Conservation (phyloP, 2,888 invertebrate genomes). For the Mechanitis messenoides region DNA sequence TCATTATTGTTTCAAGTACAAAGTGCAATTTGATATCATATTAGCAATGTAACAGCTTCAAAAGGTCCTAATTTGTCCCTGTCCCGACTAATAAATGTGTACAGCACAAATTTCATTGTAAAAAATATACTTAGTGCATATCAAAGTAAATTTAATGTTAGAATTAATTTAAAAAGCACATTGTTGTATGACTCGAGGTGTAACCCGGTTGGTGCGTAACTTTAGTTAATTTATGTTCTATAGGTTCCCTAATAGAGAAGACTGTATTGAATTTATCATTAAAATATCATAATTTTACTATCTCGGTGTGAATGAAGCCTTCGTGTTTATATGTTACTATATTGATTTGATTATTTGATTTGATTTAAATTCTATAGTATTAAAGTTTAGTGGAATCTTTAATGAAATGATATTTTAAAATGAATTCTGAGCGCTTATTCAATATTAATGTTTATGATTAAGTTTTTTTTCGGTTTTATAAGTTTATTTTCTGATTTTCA, state of each 20-base stretch:
- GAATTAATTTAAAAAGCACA: constrained; percentile 56
- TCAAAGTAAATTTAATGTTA: constrained; percentile 72
- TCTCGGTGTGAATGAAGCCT: constrained; percentile 14
- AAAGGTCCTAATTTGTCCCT: constrained; percentile 11
- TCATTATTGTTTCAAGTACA: constrained; percentile 48
- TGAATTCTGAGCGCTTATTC: constrained; percentile 52
- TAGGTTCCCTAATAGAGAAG: constrained; percentile 29
- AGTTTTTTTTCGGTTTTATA: constrained; percentile 42
- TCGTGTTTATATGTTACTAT: constrained; percentile 16
- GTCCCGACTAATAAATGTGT: constrained; percentile 44
- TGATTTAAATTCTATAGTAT: constrained; percentile 13
- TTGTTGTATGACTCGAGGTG: constrained; percentile 24
- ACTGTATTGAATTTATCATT: constrained; percentile 29
- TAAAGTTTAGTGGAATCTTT: constrained; percentile 8
- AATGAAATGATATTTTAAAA: constrained; percentile 51
- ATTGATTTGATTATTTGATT: constrained; percentile 21
- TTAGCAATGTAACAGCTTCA: constrained; percentile 17
- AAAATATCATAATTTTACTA: constrained; percentile 22
- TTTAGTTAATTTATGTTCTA: constrained; percentile 17
- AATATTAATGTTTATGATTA: constrained; percentile 45
- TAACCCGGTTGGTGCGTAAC: constrained; percentile 13
- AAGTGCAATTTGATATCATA: constrained; percentile 44
- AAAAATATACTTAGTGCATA: constrained; percentile 71
- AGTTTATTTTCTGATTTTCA: constrained; percentile 29
- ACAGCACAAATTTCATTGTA: constrained; percentile 74